phyloP scores from a whole-genome alignment of 1,140 invertebrate species.

The Colletes gigas region DNA sequence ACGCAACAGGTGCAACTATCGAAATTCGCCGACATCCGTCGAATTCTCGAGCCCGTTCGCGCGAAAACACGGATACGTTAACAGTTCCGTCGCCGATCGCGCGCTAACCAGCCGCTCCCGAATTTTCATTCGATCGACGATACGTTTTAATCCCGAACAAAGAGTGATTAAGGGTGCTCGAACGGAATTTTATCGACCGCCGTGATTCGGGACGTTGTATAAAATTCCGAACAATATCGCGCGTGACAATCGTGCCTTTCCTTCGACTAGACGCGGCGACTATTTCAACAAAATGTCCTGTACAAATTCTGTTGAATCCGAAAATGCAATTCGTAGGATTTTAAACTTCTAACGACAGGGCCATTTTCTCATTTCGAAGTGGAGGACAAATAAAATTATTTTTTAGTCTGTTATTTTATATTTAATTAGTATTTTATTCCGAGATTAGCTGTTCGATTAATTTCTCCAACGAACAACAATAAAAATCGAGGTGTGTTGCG shows the following conservation, averaged over 20 bases:
- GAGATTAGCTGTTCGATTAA: not conserved
- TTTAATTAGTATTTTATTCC: too few relatives aligned
- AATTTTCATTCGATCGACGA: slow-evolving; percentile 4
- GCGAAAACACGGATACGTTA: slow-evolving; percentile 18
- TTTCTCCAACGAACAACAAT: not conserved
- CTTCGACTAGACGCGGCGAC: too few relatives aligned
- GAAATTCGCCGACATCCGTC: slow-evolving; percentile 36
- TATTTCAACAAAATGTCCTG: too few relatives aligned
- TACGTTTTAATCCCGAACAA: not conserved
- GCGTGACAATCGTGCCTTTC: too few relatives aligned
- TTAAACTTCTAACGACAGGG: too few relatives aligned
- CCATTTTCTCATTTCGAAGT: too few relatives aligned
- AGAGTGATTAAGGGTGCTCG: not conserved
- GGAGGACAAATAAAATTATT: too few relatives aligned
- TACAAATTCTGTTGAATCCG: too few relatives aligned
- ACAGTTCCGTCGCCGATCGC: slow-evolving; percentile 22
- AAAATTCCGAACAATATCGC: too few relatives aligned
- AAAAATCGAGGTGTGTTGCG: not conserved
- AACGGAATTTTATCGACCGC: not conserved
- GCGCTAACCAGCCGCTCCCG: not conserved
- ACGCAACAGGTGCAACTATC: slow-evolving; percentile 42
- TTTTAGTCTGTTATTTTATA: too few relatives aligned
- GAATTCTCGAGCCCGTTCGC: slow-evolving; percentile 31
- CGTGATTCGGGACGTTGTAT: too few relatives aligned
- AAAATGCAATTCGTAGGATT: too few relatives aligned